Percentiles rank a stretch among this genome's conserved stretches.
Evolutionary conservation across 2,888 invertebrate genomes (phyloP).

Genomic region (Linyphia triangularis): DNA sequence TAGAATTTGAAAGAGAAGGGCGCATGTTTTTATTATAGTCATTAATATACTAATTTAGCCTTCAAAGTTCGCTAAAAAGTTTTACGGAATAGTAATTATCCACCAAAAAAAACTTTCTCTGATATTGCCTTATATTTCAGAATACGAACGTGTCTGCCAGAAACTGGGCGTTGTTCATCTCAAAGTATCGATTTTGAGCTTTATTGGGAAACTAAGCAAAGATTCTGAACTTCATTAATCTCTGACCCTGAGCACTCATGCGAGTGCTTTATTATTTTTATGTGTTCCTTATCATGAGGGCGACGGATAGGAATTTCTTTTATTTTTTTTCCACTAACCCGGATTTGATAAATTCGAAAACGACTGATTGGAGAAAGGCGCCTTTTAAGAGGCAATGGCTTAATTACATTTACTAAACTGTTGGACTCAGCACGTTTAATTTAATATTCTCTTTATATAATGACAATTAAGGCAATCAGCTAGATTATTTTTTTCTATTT

Average conservation of each 20-base stretch:
- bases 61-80: background rate
- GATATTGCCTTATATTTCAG: background rate
- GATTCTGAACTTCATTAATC: background rate
- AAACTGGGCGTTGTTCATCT: background rate
- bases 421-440: background rate
- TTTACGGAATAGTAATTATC: background rate
- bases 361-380: background rate
- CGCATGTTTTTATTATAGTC: background rate
- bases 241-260: background rate
- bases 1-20: background rate
- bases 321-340: background rate
- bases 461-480: background rate
- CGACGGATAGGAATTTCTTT: background rate
- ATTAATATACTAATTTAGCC: background rate
- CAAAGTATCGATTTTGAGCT: background rate
- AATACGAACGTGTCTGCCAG: background rate
- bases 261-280: background rate
- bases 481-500: background rate
- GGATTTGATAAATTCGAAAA: background rate
- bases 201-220: background rate
- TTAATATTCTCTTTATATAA: background rate
- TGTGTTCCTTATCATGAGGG: background rate
- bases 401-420: too few relatives aligned
- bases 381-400: background rate
- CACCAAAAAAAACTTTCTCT: background rate